Evolutionary conservation across 2,888 invertebrate species (phyloP), one percentile per base, ranked within the genome.

Genomic region (Allophyes oxyacanthae): DNA sequence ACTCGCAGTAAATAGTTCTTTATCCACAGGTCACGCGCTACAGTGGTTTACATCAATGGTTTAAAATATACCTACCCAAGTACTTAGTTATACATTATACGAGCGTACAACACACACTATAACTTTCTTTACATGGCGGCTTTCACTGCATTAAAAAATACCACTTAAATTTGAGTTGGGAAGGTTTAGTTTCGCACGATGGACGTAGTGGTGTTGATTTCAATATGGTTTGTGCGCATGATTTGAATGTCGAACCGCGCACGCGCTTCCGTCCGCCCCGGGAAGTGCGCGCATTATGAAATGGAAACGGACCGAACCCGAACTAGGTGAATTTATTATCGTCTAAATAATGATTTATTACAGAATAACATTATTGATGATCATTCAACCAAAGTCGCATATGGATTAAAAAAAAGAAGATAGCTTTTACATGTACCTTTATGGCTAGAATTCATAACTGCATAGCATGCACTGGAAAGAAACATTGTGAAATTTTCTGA

Each of bases 81-180:
- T n/a, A n/a, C n/a, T n/a, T n/a, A n/a, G n/a, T n/a, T n/a, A 73
- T 61, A 60, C 62, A 65, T 66, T 61, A 64, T 6, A 48, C 61
- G 42, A 55, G 67, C 64, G 64, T 53, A 62, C 72, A 56, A 71
- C 63, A 68, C 57, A 78, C 75, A 82, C 79, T 78, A 84, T 85
- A 83, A 86, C 89, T 91, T 91, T 91, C 89, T 87, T 89, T 74
- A 75, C 72, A 75, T 72, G 59, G 67, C 68, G 64, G 81, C 88
- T 91, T 89, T 90, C 88, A 79, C 86, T 78, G 59, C 63, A 70
- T 41, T 50, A 45, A 44, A 89, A 81, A 80, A 66, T 53, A 44
- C 48, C 50, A 59, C 60, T 53, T 66, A 79, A 46, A 0, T 0
- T 5, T 6, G 28, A 13, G 2, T 10, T 0, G 0, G 1, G 79